A percentile compares a stretch with the other conserved stretches of the same genome.
Evolutionary conservation across 2,797 vertebrate genomes (phyloP).

Genomic region (Gymnocypris eckloni): DNA sequence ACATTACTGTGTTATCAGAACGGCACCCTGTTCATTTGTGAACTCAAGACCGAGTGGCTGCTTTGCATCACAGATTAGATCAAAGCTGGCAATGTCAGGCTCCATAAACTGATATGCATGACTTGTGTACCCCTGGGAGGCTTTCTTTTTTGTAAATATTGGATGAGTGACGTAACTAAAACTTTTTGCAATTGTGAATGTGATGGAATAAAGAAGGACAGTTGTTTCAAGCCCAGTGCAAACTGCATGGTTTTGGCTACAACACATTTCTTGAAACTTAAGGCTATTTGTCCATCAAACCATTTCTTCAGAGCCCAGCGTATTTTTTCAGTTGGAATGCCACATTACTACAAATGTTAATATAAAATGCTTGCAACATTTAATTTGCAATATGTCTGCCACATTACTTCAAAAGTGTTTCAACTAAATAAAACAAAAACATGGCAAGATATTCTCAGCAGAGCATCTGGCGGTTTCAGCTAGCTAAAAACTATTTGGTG

Average conservation of each 20-base stretch:
- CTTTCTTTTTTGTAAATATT: neutral
- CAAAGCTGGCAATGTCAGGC: slow-evolving; percentile 41
- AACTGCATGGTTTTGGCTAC: neutral
- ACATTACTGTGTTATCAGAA: slow-evolving; percentile 37
- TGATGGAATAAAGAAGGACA: slow-evolving; percentile 15
- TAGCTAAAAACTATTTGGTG: too few relatives aligned
- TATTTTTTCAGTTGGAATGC: neutral
- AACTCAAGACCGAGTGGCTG: slow-evolving; percentile 20
- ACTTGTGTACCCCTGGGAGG: slow-evolving; percentile 1
- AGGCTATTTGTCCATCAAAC: neutral
- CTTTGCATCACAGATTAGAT: slow-evolving; percentile 41
- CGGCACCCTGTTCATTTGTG: slow-evolving; percentile 25
- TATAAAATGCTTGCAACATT: neutral
- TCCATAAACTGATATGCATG: slow-evolving; percentile 21
- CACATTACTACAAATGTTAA: neutral
- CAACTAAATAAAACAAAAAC: too few relatives aligned
- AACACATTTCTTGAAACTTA: neutral
- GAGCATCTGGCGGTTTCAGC: too few relatives aligned
- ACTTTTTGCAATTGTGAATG: slow-evolving; percentile 10
- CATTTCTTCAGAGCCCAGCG: neutral
- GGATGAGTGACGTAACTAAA: neutral
- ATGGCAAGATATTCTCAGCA: too few relatives aligned
- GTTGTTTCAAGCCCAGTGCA: neutral
- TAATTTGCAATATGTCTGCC: neutral
- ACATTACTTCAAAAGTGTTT: neutral